Conservation (phyloP, 2,113 vertebrate species). For the Pontoporia blainvillei region DNA sequence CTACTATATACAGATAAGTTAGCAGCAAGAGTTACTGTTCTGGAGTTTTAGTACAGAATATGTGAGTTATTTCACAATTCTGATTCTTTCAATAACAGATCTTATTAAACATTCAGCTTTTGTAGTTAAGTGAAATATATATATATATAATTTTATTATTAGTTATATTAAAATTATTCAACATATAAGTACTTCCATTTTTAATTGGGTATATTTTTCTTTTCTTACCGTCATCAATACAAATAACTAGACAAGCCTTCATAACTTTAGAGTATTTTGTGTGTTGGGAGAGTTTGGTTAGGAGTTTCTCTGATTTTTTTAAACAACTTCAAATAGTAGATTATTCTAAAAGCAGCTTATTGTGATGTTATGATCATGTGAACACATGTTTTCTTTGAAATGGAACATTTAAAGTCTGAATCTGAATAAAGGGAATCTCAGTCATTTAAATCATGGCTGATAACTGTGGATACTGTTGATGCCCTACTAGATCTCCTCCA, state of each 20-base stretch:
- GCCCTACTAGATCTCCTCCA: background rate
- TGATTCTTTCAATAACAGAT: background rate
- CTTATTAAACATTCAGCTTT: background rate
- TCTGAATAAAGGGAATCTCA: background rate
- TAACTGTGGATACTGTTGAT: background rate
- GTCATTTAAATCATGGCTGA: background rate
- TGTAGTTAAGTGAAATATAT: background rate
- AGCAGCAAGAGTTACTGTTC: background rate
- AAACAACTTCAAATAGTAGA: background rate
- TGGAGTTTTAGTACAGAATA: background rate
- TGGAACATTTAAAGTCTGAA: background rate
- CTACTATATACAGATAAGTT: background rate
- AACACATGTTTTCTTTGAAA: background rate
- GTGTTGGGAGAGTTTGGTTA: background rate
- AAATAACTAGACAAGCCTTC: background rate
- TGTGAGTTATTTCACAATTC: background rate
- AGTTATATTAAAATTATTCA: background rate
- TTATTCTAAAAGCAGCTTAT: background rate
- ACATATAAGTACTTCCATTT: background rate
- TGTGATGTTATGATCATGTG: background rate
- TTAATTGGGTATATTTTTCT: background rate
- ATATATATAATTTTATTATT: background rate
- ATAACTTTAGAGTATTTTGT: background rate
- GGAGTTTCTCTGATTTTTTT: background rate
- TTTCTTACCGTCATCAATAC: background rate